A percentile compares a stretch with the other conserved stretches of the same genome.
These are phyloP conservation scores for Hemibagrus guttatus DNA, from an alignment of 2,797 vertebrate species.

Conservation along the genomic window DNA sequence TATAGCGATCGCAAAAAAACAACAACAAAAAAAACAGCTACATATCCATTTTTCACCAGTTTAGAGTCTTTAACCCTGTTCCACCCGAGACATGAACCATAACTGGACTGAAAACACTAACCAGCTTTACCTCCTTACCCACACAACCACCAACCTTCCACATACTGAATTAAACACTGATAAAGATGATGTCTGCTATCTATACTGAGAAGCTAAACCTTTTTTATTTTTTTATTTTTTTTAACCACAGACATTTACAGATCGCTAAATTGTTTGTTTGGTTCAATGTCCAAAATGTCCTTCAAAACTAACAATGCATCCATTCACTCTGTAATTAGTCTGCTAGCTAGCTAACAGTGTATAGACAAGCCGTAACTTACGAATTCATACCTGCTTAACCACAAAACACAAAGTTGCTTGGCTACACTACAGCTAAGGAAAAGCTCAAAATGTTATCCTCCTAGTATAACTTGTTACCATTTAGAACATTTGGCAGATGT, in stretches of 20 bases:
- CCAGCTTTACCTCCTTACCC: not conserved
- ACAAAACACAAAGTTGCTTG: not conserved
- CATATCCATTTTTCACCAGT: not conserved
- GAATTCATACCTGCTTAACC: not conserved
- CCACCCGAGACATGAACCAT: not conserved
- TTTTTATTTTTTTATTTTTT: not conserved
- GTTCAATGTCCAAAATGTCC: not conserved
- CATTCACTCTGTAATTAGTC: not conserved
- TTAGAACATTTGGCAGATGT: too few species aligned
- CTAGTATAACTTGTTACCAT: not conserved
- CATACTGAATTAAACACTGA: not conserved
- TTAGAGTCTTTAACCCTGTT: not conserved
- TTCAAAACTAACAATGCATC: not conserved
- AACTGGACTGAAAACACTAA: not conserved
- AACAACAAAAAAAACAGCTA: not conserved
- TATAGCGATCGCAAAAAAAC: not conserved
- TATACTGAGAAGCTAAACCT: not conserved
- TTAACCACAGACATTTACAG: not conserved
- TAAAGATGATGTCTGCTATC: too few species aligned
- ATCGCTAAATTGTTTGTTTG: not conserved
- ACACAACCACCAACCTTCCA: not conserved
- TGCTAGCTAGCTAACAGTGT: not conserved
- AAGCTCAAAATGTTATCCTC: not conserved
- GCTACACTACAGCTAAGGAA: not conserved
- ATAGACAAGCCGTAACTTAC: not conserved